Evolutionary conservation across 1,140 invertebrate species (phyloP), one percentile per base, ranked within the genome.

Genomic region (Pemphigus obesinymphae): DNA sequence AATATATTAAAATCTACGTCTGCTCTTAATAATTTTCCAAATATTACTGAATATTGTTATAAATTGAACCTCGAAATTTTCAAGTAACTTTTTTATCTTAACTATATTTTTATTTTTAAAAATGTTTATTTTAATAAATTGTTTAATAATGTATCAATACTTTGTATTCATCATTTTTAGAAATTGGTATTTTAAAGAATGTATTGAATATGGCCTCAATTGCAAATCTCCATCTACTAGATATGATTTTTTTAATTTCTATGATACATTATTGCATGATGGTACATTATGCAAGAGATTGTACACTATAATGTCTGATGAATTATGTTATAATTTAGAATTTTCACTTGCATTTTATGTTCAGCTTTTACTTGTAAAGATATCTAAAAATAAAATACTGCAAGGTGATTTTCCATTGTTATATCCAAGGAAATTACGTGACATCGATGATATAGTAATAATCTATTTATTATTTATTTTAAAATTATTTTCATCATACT

Each of bases 51-150:
- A 20, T 43, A 40, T 26, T 80, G 76, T 43, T 61, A 80, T 58
- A 45, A 61, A 61, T 29, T 80, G 15, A 80, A 80, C 11, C 8
- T 63, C 7, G 76, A 80, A 43, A 80, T 80, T 63, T 80, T 34
- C 55, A 80, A 61, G 76, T 80, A 63, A 31, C 29, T 43, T 29
- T 45, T n/a, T 45, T 29, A 26, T 31, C 50, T 50, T 34, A 53
- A 17, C 15, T 37, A 75, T 13, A 20, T 72, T 55, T 55, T 7
- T 34, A 23, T 23, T 78, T 78, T 68, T 40, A 26, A n/a, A 68
- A 68, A 8, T n/a, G 7, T 48, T 48, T 48, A 40, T 48, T n/a
- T n/a, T 37, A n/a, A 43, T 43, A 26, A 55, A 10, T 26, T 26
- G 43, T n/a, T n/a, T n/a, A n/a, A n/a, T n/a, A n/a, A n/a, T n/a